Base-by-base conservation (phyloP, 2,888 invertebrate genomes). In the Steinernema carpocapsae region DNA sequence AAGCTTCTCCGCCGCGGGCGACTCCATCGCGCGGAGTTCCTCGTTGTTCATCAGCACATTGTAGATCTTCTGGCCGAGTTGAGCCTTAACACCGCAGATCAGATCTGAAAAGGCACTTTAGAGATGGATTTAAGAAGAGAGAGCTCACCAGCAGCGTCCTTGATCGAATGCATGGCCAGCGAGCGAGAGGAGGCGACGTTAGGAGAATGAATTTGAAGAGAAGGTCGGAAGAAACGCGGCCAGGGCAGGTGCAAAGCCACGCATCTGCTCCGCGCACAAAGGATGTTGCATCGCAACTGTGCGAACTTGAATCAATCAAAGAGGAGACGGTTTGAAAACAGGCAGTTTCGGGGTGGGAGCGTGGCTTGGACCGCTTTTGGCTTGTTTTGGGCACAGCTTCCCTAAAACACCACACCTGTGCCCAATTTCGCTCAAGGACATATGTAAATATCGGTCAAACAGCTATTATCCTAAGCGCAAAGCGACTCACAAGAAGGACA, bases 181-280 rank as follows among this genome's bases (percentile, higher is more conserved):
- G n/a, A 6, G 6, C 51, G 51, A 51, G 12, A 51, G 7, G 51
- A n/a, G 12, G 51, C 6, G 14, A 51, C 6, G n/a, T 6, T 10
- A 10, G 51, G 14, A 17, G 51, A 51, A 6, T 10, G 19, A 19
- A n/a, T 19, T 10, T n/a, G 51, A 10, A 51, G 12, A 51, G 26
- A 56, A 7, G 56, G 56, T 12, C 26, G 56, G 26, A 6, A 7
- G 7, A 19, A 19, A 7, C 26, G 26, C 56, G n/a, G 26, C 12
- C 22, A 2, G 14, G 10, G 56, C 56, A 56, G 56, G 56, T 56
- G 56, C 56, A 4, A 26, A 56, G 56, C 56, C 24, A 7, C 56
- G 51, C 56, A 56, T 56, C 56, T 56, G 56, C 56, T 26, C 24
- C 26, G 56, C 56, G 56, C 22, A 56, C 56, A 56, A 56, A 56